phyloP scores from a whole-genome alignment of 2,888 invertebrate species.

The Arge pagana region DNA sequence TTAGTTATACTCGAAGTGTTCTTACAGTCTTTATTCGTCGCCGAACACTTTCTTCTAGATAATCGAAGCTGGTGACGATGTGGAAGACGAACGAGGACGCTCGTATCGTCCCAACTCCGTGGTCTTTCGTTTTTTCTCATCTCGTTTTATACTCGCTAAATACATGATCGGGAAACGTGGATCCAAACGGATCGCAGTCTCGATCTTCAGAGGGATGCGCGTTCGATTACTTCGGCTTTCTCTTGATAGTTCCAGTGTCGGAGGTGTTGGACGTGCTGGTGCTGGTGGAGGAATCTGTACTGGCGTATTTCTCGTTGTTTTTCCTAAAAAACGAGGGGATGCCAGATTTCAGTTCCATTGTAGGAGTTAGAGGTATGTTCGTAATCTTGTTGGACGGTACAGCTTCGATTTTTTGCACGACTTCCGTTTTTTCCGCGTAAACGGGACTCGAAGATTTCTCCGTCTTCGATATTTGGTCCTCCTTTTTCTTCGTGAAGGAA shows the following conservation, averaged over 20 bases:
- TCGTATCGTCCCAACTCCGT: no score
- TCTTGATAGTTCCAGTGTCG: conserved; percentile 46
- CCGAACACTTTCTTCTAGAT: no score
- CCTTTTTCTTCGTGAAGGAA: conserved; percentile 43
- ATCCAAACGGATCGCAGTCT: no score
- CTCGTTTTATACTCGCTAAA: no score
- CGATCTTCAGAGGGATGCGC: no score
- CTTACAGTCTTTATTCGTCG: no score
- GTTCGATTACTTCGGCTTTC: conserved; percentile 38
- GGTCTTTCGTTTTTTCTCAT: no score
- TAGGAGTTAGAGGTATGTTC: conserved; percentile 25
- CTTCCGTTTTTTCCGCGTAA: conserved; percentile 40
- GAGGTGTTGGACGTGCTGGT: conserved; percentile 36
- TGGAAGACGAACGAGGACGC: no score
- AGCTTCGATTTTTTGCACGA: conserved; percentile 41
- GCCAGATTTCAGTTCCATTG: conserved; percentile 34
- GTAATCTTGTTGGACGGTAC: conserved; percentile 29
- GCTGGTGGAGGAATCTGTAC: conserved; percentile 35
- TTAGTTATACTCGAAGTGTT: conserved; percentile 20
- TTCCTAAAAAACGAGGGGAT: conserved; percentile 38
- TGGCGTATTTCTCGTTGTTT: conserved; percentile 31
- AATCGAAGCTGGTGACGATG: no score
- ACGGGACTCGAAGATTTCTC: conserved; percentile 20
- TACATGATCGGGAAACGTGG: no score
- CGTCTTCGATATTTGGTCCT: conserved; percentile 27